Conservation (phyloP, 2,888 invertebrate genomes). For the Eilema depressum region DNA sequence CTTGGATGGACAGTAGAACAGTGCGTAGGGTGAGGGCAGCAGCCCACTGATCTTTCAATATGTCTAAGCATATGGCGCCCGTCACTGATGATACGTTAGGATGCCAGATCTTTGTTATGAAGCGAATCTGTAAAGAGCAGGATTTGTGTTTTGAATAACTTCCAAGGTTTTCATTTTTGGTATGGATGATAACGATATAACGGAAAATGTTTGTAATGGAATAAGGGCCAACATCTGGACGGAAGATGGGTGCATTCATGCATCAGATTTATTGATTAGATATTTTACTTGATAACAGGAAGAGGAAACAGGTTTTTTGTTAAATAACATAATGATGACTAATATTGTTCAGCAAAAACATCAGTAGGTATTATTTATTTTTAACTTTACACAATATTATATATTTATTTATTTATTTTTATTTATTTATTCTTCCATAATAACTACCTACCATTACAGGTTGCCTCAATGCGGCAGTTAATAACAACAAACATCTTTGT, state of each 20-base stretch:
- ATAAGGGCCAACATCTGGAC: background rate
- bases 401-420: too few species aligned
- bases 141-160: background rate
- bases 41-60: slow-evolving; percentile 99
- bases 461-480: too few species aligned
- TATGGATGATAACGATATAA: background rate
- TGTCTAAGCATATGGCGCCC: slow-evolving; percentile 99
- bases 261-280: background rate
- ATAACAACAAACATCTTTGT: too few species aligned
- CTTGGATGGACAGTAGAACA: slow-evolving; percentile 97
- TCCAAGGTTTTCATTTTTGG: background rate
- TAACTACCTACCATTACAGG: too few species aligned
- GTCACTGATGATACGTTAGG: slow-evolving; percentile 99
- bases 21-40: slow-evolving; percentile 99
- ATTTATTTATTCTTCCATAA: too few species aligned
- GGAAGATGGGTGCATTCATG: background rate
- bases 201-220: background rate
- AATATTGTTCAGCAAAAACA: background rate
- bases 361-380: too few species aligned
- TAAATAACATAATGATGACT: background rate
- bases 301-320: too few species aligned
- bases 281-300: background rate
- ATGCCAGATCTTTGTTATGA: slow-evolving; percentile 99
- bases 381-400: too few species aligned
- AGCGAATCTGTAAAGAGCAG: slow-evolving; percentile 91